Percentiles rank a stretch among this genome's conserved stretches.
Evolutionary conservation across 2,113 vertebrate species (phyloP).

Genomic region (Pogona vitticeps): DNA sequence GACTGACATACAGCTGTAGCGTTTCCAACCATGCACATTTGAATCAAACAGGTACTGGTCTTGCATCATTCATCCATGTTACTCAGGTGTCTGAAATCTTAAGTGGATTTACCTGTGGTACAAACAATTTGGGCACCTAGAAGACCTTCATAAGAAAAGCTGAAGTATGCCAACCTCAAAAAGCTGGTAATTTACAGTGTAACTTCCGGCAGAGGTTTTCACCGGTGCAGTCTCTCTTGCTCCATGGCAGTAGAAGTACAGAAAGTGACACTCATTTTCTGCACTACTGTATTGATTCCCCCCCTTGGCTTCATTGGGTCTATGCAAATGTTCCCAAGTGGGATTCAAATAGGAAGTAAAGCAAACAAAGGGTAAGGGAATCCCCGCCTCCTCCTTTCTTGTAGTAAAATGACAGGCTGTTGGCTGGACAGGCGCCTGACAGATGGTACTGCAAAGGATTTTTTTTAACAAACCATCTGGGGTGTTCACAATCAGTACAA

Average conservation of each 20-base stretch:
- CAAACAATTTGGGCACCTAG: too few species aligned
- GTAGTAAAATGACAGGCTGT: conserved; percentile 79
- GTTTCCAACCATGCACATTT: not conserved
- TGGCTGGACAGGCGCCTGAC: conserved; percentile 84
- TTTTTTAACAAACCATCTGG: conserved; percentile 83
- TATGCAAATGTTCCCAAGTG: conserved; percentile 57
- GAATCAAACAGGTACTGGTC: not conserved
- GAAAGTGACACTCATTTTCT: conserved; percentile 20
- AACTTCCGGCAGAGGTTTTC: not conserved
- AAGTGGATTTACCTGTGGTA: not conserved
- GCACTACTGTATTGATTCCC: conserved; percentile 52
- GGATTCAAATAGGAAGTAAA: conserved; percentile 42
- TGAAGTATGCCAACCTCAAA: not conserved
- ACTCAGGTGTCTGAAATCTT: not conserved
- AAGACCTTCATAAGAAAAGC: not conserved
- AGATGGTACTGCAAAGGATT: conserved; percentile 87
- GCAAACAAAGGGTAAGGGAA: conserved; percentile 64
- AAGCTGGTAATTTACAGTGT: not conserved
- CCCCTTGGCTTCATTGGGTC: conserved; percentile 67
- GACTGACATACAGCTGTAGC: not conserved
- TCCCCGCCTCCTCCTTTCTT: conserved; percentile 73
- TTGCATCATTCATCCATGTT: not conserved
- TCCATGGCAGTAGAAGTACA: not conserved
- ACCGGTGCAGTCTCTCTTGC: not conserved
- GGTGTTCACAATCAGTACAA: conserved; percentile 83